A percentile compares a stretch with the other conserved stretches of the same genome.
These are phyloP conservation scores for Galagoides demidoff DNA, from an alignment of 2,797 vertebrate species.

Conservation along the genomic window DNA sequence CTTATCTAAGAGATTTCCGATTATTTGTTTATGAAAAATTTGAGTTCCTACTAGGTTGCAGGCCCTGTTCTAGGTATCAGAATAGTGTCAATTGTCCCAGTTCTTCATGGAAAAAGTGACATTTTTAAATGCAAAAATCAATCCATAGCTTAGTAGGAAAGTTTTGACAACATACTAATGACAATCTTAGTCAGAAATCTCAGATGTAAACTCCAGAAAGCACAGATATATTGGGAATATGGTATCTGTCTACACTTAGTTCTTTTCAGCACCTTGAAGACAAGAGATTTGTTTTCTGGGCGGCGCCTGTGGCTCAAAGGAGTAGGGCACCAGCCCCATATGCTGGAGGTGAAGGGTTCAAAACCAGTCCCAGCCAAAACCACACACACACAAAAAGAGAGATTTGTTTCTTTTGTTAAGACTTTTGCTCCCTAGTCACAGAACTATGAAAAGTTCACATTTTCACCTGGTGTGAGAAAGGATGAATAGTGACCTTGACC, in stretches of 20 bases:
- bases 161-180: conserved; percentile 41
- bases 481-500: neutral
- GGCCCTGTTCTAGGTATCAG: neutral
- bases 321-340: too few relatives aligned
- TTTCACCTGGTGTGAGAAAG: conserved; percentile 40
- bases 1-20: neutral
- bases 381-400: neutral
- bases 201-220: conserved; percentile 14
- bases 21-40: neutral
- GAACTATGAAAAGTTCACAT: conserved; percentile 29
- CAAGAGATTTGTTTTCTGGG: neutral
- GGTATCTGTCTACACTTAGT: conserved; percentile 33
- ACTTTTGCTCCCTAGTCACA: conserved; percentile 4
- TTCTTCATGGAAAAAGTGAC: conserved; percentile 12
- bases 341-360: too few relatives aligned
- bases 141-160: conserved; percentile 4
- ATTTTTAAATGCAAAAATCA: conserved; percentile 41
- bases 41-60: neutral
- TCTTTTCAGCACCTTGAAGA: conserved; percentile 15
- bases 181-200: conserved; percentile 41
- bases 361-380: too few relatives aligned
- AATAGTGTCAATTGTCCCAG: neutral
- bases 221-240: neutral
- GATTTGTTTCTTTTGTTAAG: neutral
- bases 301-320: too few relatives aligned